These are phyloP conservation scores for Danaus melanippus DNA, from an alignment of 1,140 invertebrate genomes.

Conservation along the genomic window DNA sequence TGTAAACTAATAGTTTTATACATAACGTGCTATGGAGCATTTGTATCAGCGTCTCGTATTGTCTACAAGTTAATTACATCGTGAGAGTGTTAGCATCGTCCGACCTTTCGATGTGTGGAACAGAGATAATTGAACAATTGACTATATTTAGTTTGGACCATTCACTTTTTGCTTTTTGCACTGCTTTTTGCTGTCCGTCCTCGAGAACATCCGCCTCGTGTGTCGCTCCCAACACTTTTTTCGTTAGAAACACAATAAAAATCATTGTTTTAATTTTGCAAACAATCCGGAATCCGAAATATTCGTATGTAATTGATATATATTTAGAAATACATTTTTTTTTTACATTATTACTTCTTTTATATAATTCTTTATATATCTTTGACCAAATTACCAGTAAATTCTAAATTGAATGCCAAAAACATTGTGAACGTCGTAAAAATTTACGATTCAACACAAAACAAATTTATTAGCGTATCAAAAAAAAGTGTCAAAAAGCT, in stretches of 20 bases:
- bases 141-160: slow-evolving; percentile 32
- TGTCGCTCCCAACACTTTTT: slow-evolving; percentile 20
- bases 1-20: too few species aligned
- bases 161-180: slow-evolving; percentile 37
- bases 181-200: slow-evolving; percentile 43
- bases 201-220: slow-evolving; percentile 39
- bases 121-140: slow-evolving; percentile 41
- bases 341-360: too few species aligned
- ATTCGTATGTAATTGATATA: too few species aligned
- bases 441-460: neutral
- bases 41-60: neutral
- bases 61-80: slow-evolving; percentile 11
- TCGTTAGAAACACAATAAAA: slow-evolving; percentile 14
- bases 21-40: too few species aligned
- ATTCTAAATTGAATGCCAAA: too few species aligned
- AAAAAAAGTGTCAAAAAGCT: slow-evolving; percentile 16
- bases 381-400: too few species aligned
- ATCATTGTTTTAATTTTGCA: too few species aligned
- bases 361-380: too few species aligned
- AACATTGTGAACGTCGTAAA: too few species aligned
- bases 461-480: slow-evolving; percentile 10
- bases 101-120: slow-evolving; percentile 35
- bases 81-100: slow-evolving; percentile 20
- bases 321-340: too few species aligned
- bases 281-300: too few species aligned